Base-by-base conservation (phyloP, 2,797 vertebrate genomes). In the Furcifer pardalis region DNA sequence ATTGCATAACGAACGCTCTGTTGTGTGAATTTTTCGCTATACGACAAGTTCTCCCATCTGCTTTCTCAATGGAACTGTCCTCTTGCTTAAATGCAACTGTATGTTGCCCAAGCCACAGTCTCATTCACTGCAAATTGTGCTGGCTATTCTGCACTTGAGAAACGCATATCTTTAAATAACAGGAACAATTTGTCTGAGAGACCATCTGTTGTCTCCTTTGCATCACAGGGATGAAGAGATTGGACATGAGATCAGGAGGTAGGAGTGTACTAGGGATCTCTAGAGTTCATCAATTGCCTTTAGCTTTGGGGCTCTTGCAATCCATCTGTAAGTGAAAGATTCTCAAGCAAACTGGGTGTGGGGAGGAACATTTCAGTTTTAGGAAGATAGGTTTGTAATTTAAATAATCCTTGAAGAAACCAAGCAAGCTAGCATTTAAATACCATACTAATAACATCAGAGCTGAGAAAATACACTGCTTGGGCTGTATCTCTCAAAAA, bases 131-230 rank as follows among this genome's bases (percentile, higher is more conserved):
- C 65, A 66, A 17, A 63, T 59, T 60, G 2, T 0, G 0, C 77
- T 56, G 59, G 4, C 15, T 60, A 27, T 74, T 77, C 0, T 0
- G 56, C 79, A 2, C 84, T 71, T 44, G 84, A 42, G 30, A 5
- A 65, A 77, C 87, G 72, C 21, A 17, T 65, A 77, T 74, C 82
- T 81, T 88, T 86, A 68, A 88, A 84, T 90, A 90, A 83, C 5
- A 40, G 49, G 74, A 85, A 80, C 40, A 23, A 35, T 88, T 83
- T 88, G 23, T 87, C 77, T 84, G 8, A 7, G 49, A 17, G 25
- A 74, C 89, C 86, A 89, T 87, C 86, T 90, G 82, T 37, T 68
- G 56, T 68, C 75, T 76, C 77, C n/a, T 62, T 9, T 90, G 42
- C 56, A 83, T 74, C 80, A 80, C 44, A 88, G 88, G 82, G 84